phyloP scores from a whole-genome alignment of 2,888 invertebrate genomes.

The Thecophora atra region DNA sequence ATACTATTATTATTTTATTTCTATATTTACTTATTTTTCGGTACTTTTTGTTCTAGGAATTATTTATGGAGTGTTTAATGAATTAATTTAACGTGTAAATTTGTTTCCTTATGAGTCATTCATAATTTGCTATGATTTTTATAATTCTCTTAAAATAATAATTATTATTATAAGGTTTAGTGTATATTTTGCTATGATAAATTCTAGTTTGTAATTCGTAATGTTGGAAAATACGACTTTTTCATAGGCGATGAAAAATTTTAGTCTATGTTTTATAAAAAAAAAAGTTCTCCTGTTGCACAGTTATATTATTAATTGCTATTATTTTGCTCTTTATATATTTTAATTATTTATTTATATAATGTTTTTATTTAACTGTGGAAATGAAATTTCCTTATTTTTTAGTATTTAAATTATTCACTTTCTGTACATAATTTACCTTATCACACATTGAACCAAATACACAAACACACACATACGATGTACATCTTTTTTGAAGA shows the following conservation, averaged over 20 bases:
- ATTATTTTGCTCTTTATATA: not conserved
- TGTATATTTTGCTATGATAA: not conserved
- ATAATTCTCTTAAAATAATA: not conserved
- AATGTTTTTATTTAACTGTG: not conserved
- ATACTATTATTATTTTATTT: too few relatives aligned
- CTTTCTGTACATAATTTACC: slow-evolving; percentile 30
- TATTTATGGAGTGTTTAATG: too few relatives aligned
- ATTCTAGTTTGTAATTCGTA: not conserved
- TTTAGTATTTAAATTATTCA: not conserved
- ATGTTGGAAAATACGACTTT: not conserved
- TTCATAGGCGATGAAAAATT: not conserved
- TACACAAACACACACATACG: slow-evolving; percentile 21
- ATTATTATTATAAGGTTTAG: not conserved
- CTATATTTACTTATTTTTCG: too few relatives aligned
- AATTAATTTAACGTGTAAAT: too few relatives aligned
- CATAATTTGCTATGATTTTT: slow-evolving; percentile 11
- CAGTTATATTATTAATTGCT: slow-evolving; percentile 2
- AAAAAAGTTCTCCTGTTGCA: slow-evolving; percentile 17
- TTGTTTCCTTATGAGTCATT: not conserved
- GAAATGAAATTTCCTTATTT: slow-evolving; percentile 30
- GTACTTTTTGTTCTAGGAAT: too few relatives aligned
- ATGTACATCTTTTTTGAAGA: slow-evolving; percentile 10
- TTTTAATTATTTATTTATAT: slow-evolving; percentile 10
- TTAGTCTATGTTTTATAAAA: not conserved
- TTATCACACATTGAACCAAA: slow-evolving; percentile 30